Base-by-base conservation (phyloP, 2,113 vertebrate species). In the Jacana jacana region DNA sequence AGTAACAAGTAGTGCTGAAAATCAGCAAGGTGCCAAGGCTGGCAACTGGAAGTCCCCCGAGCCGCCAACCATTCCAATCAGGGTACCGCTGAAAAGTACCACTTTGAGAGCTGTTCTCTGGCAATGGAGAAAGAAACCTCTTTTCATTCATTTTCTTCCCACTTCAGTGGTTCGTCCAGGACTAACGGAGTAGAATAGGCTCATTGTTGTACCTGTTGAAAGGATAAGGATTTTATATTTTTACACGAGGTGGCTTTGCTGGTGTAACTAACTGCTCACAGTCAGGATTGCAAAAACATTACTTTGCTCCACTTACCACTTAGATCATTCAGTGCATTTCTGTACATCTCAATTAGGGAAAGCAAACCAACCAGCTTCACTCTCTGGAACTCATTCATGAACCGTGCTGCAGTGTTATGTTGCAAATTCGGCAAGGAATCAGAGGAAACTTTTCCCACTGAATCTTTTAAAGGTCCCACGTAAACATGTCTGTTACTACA, bases 11-110 rank as follows among this genome's bases (percentile, higher is more conserved):
- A 72, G 73, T 63, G 91, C 91, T 92, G 94, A 73, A 84, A 94
- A 94, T 42, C 93, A 95, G 77, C 6, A 7, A 95, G 95, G 84
- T 96, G 96, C 96, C 96, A 96, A 88, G 89, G 83, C 91, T 97
- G 96, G 95, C 95, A 97, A 80, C 40, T 5, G 48, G 18, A 77
- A 95, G 65, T 92, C 80, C 83, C 90, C 77, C 0, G 37, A 93
- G 88, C 85, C 20, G 10, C 8, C 42, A 91, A 90, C 91, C 93
- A 85, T 95, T 93, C 83, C 49, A 93, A 87, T 91, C 95, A 89
- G 94, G 95, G 88, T 30, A 81, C 58, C 1, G 7, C 85, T 95
- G 93, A 95, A 94, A 90, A 94, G 91, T 13, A 0, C 82, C 35
- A 72, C 23, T 88, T 69, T 28, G 42, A 66, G 93, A 90, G 79